Evolutionary conservation across 2,888 invertebrate species (phyloP).

Genomic region (Cephus rjabovi): DNA sequence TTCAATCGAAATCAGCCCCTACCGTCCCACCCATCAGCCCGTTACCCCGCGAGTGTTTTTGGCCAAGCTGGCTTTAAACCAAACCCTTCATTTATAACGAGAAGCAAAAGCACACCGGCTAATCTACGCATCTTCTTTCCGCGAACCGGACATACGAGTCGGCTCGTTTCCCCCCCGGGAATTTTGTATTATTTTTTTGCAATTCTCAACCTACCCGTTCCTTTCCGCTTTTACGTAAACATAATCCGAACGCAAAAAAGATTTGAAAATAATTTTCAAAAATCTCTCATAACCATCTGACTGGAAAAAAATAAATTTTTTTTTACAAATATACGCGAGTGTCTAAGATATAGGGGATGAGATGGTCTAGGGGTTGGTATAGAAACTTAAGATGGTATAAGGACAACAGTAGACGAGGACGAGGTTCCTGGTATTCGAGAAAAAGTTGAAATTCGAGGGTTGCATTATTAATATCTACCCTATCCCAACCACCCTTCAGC

Average conservation of each 20-base stretch:
- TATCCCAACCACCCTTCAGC: conserved; percentile 12
- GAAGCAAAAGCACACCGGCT: conserved; percentile 21
- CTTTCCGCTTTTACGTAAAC: not conserved
- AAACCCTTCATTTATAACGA: conserved; percentile 35
- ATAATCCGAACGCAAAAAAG: not conserved
- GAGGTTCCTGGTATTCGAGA: conserved; percentile 39
- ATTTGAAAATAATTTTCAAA: not conserved
- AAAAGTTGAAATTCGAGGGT: conserved; percentile 56
- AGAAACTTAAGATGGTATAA: not conserved
- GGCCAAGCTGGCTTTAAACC: conserved; percentile 31
- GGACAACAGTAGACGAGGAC: not conserved
- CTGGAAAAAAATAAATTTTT: not conserved
- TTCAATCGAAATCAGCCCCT: conserved; percentile 66
- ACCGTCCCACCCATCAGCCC: conserved; percentile 11
- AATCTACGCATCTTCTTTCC: conserved; percentile 1
- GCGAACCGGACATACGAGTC: conserved; percentile 2
- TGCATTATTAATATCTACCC: conserved; percentile 53
- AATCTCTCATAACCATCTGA: not conserved
- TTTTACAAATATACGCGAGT: not conserved
- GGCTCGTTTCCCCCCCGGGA: not conserved
- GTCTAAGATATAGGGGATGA: not conserved
- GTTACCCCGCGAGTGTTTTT: conserved; percentile 43
- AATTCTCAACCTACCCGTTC: not conserved
- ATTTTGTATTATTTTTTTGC: not conserved
- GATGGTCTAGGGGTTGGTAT: not conserved